Conservation (phyloP, 2,888 invertebrate species). For the Heteropelma amictum region DNA sequence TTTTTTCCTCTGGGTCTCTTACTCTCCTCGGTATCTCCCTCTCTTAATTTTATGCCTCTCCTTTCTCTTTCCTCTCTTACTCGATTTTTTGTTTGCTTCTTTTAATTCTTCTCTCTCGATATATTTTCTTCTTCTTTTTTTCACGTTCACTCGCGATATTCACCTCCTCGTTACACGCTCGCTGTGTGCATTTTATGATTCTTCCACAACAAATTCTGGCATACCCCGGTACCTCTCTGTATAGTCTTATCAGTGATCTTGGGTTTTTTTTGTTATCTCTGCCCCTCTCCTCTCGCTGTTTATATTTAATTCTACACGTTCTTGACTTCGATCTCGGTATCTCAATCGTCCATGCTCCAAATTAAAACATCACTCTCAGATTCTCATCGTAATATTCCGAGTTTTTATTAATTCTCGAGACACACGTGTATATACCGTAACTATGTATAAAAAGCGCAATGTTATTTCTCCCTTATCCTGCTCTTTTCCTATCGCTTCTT, state of each 20-base stretch:
- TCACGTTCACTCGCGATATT: conserved; percentile 22
- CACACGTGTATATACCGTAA: not conserved
- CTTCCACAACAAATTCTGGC: conserved; percentile 66
- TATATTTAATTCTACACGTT: not conserved
- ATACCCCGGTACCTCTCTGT: conserved; percentile 49
- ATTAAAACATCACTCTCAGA: too few relatives aligned
- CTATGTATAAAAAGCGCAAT: not conserved
- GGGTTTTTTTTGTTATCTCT: conserved; percentile 17
- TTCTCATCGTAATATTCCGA: too few relatives aligned
- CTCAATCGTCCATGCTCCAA: too few relatives aligned
- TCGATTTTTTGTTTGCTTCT: conserved; percentile 32
- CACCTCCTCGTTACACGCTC: conserved; percentile 41
- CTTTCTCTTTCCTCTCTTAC: conserved; percentile 31
- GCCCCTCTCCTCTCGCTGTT: not conserved
- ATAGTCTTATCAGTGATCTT: conserved; percentile 56
- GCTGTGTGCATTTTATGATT: conserved; percentile 41
- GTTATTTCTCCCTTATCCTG: not conserved
- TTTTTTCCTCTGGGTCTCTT: conserved; percentile 43
- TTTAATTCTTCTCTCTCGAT: conserved; percentile 17
- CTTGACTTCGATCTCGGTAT: not conserved
- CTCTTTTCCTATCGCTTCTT: too few relatives aligned
- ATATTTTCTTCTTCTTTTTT: conserved; percentile 23
- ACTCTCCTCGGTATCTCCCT: conserved; percentile 19
- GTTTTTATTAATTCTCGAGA: too few relatives aligned
- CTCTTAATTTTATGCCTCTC: conserved; percentile 54